Base-by-base conservation (phyloP, 2,797 vertebrate genomes). In the Anabacerthia variegaticeps region DNA sequence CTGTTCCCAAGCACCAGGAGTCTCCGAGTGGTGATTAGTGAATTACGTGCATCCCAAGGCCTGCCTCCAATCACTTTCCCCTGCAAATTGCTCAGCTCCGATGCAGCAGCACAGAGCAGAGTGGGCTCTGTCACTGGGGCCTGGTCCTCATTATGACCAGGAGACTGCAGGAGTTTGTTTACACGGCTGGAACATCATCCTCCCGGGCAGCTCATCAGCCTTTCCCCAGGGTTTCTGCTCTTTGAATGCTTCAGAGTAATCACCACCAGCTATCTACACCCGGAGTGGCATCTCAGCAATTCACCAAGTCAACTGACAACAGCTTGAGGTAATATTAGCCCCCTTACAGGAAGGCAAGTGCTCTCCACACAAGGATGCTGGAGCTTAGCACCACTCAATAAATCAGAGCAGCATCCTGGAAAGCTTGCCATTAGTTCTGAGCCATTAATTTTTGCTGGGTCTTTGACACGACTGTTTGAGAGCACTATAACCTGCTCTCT, bases 261-360 rank as follows among this genome's bases (percentile, higher is more conserved):
- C 98, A 97, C 97, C 97, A 95, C 96, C 95, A 96, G 96, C 98
- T 96, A 98, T 93, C 97, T 95, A 80, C 63, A 89, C 76, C 69
- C 65, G 19, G 94, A 97, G 97, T 85, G 76, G 97, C 95, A 96
- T 96, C 97, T 97, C 97, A 97, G 97, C 97, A 97, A 98, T 98
- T 96, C 92, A 95, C 97, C 97, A 97, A 97, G 97, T 97, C 98
- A 98, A 96, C 97, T 96, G 96, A 98, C 97, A 97, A 97, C 98
- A 98, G 98, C 97, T 98, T 98, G 97, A 98, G 97, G 97, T 94
- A 96, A 96, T 98, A 98, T 98, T 97, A 98, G 97, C 96, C 96
- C 92, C 97, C 95, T 98, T 96, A 98, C 69, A 92, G 67, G 91
- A 97, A 97, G 95, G 97, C 96, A 97, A 98, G 97, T 95, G 95